Percentiles rank a stretch among this genome's conserved stretches.
Conservation (phyloP, 2,888 invertebrate genomes). For the Gymnosoma rotundatum region DNA sequence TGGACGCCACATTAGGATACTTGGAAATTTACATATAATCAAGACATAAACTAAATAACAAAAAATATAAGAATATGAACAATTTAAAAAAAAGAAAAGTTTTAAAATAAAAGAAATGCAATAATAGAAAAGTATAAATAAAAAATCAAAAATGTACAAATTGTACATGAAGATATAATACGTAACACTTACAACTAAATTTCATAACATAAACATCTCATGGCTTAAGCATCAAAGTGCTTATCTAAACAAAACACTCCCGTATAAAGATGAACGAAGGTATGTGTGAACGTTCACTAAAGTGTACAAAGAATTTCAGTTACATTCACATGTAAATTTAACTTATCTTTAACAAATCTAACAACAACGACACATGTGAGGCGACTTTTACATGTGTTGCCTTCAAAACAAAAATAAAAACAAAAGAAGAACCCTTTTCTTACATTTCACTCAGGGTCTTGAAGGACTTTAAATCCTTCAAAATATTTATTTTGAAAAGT, state of each 20-base stretch:
- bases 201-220: constrained; percentile 73
- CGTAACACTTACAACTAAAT: constrained; percentile 75
- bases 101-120: constrained; percentile 41
- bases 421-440: constrained; percentile 34
- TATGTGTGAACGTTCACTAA: not conserved
- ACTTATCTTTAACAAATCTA: constrained; percentile 67
- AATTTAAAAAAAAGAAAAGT: constrained; percentile 45
- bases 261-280: constrained; percentile 38
- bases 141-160: too few species aligned
- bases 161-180: too few species aligned
- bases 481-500: constrained; percentile 17
- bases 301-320: constrained; percentile 5
- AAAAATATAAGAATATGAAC: constrained; percentile 43
- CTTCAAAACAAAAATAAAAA: not conserved
- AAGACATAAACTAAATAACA: constrained; percentile 34
- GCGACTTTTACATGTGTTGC: constrained; percentile 34
- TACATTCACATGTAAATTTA: constrained; percentile 64
- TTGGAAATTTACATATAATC: constrained; percentile 64
- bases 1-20: constrained; percentile 64
- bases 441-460: not conserved
- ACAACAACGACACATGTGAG: constrained; percentile 64
- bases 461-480: constrained; percentile 19
- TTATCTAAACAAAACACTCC: constrained; percentile 62
- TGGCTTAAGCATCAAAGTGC: constrained; percentile 68
- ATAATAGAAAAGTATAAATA: constrained; percentile 13